phyloP scores from a whole-genome alignment of 2,888 invertebrate species.

The Diaphora mendica region DNA sequence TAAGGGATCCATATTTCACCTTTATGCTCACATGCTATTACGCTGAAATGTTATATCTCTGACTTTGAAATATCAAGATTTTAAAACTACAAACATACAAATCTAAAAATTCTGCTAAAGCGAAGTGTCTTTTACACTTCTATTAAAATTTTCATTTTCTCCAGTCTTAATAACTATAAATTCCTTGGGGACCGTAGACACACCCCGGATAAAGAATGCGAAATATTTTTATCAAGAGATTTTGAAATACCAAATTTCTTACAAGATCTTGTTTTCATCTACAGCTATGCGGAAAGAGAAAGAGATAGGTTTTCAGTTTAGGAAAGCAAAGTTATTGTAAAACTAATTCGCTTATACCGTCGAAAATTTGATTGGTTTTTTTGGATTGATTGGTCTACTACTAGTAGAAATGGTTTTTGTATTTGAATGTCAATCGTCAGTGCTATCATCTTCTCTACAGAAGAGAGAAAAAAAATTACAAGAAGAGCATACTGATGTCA shows the following conservation, averaged over 20 bases:
- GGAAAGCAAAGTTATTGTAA: not conserved
- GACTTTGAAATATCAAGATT: not conserved
- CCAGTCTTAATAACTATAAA: not conserved
- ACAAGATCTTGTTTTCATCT: not conserved
- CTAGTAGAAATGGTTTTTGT: no score
- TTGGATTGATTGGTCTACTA: no score
- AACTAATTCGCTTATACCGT: not conserved
- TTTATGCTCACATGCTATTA: not conserved
- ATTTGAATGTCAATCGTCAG: no score
- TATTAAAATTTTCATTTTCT: not conserved
- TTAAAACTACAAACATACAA: not conserved
- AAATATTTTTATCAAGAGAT: not conserved
- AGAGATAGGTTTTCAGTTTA: not conserved
- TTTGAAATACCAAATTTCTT: not conserved
- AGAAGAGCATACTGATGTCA: no score
- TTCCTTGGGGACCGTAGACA: not conserved
- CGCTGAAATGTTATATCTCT: not conserved
- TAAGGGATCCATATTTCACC: no score
- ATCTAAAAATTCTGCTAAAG: not conserved
- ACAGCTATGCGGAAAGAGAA: not conserved
- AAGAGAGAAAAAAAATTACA: no score
- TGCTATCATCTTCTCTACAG: no score
- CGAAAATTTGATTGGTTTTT: no score
- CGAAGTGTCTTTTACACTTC: not conserved
- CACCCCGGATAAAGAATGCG: not conserved